phyloP scores from a whole-genome alignment of 2,888 invertebrate species.

The Petrophora chlorosata region DNA sequence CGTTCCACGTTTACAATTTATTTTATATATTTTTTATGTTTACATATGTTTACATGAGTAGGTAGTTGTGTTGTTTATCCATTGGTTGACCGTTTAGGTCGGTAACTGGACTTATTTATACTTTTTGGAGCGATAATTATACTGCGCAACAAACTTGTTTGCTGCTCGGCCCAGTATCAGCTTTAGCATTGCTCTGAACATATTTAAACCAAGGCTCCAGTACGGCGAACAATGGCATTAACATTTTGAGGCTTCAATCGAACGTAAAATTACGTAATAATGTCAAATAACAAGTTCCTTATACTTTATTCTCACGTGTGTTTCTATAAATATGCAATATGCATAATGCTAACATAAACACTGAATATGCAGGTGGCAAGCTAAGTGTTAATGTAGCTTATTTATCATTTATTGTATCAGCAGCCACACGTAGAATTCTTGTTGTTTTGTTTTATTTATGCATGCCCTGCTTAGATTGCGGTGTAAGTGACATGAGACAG shows the following conservation, averaged over 20 bases:
- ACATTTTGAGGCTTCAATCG: constrained; percentile 16
- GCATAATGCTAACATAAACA: constrained; percentile 8
- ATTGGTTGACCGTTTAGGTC: constrained; percentile 13
- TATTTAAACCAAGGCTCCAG: constrained; percentile 18
- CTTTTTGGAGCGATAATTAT: constrained; percentile 50
- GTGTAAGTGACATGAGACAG: constrained; percentile 43
- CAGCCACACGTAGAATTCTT: constrained; percentile 41
- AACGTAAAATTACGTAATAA: constrained; percentile 18
- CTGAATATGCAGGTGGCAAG: constrained; percentile 11
- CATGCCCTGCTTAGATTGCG: constrained; percentile 40
- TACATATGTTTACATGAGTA: neutral
- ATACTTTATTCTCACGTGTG: constrained; percentile 14
- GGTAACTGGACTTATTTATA: constrained; percentile 23
- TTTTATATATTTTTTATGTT: neutral
- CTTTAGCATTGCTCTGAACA: too few relatives aligned
- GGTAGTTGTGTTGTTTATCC: constrained; percentile 1
- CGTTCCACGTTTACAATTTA: neutral
- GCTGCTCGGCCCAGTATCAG: constrained; percentile 42
- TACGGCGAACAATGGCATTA: constrained; percentile 16
- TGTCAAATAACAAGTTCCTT: constrained; percentile 21
- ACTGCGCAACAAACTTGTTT: constrained; percentile 65
- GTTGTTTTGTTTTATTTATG: constrained; percentile 44
- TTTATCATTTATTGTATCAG: constrained; percentile 39
- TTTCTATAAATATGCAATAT: constrained; percentile 22
- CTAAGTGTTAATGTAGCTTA: constrained; percentile 31